Conservation (phyloP, 1,140 invertebrate genomes). For the Tetraneura akinire region DNA sequence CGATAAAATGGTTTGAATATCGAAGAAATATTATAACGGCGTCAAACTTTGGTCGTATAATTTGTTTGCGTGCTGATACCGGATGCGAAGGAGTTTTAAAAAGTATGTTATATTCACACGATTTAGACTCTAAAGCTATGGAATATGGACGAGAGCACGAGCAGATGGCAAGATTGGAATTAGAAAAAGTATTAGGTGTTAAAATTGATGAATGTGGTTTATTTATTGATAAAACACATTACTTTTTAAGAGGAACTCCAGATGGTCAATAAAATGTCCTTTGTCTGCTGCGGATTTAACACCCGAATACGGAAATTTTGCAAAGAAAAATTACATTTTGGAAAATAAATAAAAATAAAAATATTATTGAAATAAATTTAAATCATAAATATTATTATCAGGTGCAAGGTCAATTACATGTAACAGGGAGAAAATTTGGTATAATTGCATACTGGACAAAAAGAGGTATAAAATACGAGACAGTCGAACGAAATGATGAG, state of each 20-base stretch:
- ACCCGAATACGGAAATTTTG: not conserved
- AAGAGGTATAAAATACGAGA: not conserved
- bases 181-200: not conserved
- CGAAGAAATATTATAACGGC: not conserved
- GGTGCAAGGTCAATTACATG: not conserved
- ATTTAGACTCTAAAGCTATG: not conserved
- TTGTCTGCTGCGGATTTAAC: not conserved
- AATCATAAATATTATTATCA: not conserved
- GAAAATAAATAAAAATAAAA: not conserved
- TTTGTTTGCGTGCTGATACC: not conserved
- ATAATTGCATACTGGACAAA: not conserved
- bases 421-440: not conserved
- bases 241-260: not conserved
- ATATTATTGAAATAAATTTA: not conserved
- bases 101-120: not conserved
- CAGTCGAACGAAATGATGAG: not conserved
- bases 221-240: not conserved
- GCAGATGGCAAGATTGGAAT: not conserved
- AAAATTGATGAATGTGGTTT: not conserved
- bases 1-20: not conserved
- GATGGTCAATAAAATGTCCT: not conserved
- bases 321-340: not conserved
- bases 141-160: not conserved
- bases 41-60: not conserved
- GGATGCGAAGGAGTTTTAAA: not conserved